Conservation (phyloP, 1,140 invertebrate species). For the Caenorhabditis elegans region WBcel235 BX284603.4:13544501-13545000, state of each 20-base stretch:
- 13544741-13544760: not conserved
- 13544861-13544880: not conserved
- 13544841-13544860: not conserved
- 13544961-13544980: too few relatives aligned
- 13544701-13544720: not conserved
- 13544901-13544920: not conserved
- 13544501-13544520: too few relatives aligned
- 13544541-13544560: too few relatives aligned
- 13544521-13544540: too few relatives aligned
- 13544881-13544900: too few relatives aligned
- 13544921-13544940: not conserved
- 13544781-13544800: not conserved
- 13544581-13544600: too few relatives aligned
- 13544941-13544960: too few relatives aligned
- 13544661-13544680: not conserved
- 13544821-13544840: not conserved
- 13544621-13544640: too few relatives aligned
- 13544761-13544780: not conserved
- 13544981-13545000: too few relatives aligned
- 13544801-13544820: not conserved
- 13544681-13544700: not conserved
- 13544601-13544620: too few relatives aligned
- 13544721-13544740: not conserved
- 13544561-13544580: too few relatives aligned
- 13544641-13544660: conserved; percentile 38